Evolutionary conservation across 2,113 vertebrate species (phyloP), one percentile per base, ranked within the genome.

Genomic region (Silurus meridionalis): DNA sequence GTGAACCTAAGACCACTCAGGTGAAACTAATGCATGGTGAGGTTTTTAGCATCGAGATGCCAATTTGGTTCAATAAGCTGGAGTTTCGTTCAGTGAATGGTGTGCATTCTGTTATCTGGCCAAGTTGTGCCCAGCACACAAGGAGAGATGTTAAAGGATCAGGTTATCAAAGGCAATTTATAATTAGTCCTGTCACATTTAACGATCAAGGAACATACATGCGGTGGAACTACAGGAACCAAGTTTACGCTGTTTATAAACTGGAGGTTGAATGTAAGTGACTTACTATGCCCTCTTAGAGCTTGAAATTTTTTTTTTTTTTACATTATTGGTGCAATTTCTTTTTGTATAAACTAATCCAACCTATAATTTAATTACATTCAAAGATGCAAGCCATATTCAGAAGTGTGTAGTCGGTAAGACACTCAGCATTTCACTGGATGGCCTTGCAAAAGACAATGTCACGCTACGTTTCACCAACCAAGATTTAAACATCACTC

Each of bases 351-450:
- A 13, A 80, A 23, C 57, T 85, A 80, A 85, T 46, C 6, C 28
- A 28, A 8, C 28, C 4, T 84, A 46, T 19, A 9, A 37, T 37
- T n/a, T 72, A 80, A 37, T 46, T 72, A 53, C 7, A 21, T 50
- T 82, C 1, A 66, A 64, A 82, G 80, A 4, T 82, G 61, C 80
- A 82, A 67, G 0, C 3, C 64, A 71, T 19, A 82, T 69, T n/a
- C 2, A 75, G 15, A 86, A 92, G 28, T 64, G 90, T 53, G 15
- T 93, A 2, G 84, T 86, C 23, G 94, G 93, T 53, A 90, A 92
- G 67, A 90, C 37, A 46, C 88, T 94, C 1, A 57, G 0, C n/a
- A 87, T 94, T 74, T 64, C 85, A 0, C 83, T 94, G 71, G 91
- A 91, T 21, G 93, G 93, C 63, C 80, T 93, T 8, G 14, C 83